Percentiles rank a stretch among this genome's conserved stretches.
Evolutionary conservation across 2,113 vertebrate genomes (phyloP).

Genomic region (Chionomys nivalis): DNA sequence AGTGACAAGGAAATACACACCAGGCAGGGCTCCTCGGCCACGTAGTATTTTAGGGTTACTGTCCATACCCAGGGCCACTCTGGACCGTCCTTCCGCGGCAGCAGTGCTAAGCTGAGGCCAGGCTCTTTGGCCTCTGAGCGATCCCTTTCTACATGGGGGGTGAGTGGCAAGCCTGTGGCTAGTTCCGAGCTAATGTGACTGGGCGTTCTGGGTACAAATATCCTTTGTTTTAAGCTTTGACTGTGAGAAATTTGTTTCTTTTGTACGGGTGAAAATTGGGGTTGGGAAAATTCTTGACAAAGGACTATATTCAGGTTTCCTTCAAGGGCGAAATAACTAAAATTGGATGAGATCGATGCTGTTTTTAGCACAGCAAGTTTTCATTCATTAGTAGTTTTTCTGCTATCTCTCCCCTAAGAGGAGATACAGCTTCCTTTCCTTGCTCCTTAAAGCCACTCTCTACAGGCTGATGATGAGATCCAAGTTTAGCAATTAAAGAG

Average conservation of each 20-base stretch:
- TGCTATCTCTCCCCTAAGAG: not conserved
- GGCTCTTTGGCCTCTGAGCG: constrained; percentile 69
- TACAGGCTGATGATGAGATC: constrained; percentile 10
- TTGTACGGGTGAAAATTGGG: constrained; percentile 71
- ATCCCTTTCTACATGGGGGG: constrained; percentile 40
- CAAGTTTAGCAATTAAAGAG: constrained; percentile 24
- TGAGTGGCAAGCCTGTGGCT: constrained; percentile 53
- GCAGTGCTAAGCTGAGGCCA: constrained; percentile 56
- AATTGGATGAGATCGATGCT: constrained; percentile 8
- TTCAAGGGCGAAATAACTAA: constrained; percentile 69
- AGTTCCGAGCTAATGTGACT: constrained; percentile 38
- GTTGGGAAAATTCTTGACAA: constrained; percentile 63
- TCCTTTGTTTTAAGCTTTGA: constrained; percentile 76
- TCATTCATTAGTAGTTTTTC: constrained; percentile 42
- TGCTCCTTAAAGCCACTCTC: constrained; percentile 24
- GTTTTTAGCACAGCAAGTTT: not conserved
- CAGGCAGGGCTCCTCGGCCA: not conserved
- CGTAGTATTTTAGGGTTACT: constrained; percentile 31
- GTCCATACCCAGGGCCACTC: constrained; percentile 59
- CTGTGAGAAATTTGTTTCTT: constrained; percentile 63
- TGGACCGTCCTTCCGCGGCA: constrained; percentile 43
- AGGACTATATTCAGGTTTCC: constrained; percentile 66
- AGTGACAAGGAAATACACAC: constrained; percentile 1
- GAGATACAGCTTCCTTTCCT: constrained; percentile 5
- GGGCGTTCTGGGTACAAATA: constrained; percentile 78